A percentile compares a stretch with the other conserved stretches of the same genome.
These are phyloP conservation scores for Antrozous pallidus DNA, from an alignment of 2,797 vertebrate species.

Conservation along the genomic window DNA sequence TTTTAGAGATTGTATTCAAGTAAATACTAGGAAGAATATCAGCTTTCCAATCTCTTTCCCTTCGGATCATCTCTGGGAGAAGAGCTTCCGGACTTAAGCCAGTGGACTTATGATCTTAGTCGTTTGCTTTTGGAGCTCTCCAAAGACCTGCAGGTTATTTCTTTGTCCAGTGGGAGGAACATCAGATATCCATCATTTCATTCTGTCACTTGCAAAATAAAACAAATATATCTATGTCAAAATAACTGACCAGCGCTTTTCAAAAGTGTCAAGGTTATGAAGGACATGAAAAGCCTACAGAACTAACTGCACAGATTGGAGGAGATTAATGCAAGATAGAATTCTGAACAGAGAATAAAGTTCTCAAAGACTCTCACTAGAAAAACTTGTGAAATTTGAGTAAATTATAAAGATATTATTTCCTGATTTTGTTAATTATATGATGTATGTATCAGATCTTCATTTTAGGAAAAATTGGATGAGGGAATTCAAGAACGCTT, in stretches of 20 bases:
- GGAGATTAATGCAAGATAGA: background rate
- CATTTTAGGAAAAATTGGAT: background rate
- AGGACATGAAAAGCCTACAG: background rate
- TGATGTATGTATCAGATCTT: background rate
- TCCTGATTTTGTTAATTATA: background rate
- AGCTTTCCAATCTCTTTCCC: slow-evolving; percentile 42
- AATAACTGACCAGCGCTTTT: background rate
- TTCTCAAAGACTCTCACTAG: background rate
- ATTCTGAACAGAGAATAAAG: background rate
- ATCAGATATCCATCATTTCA: background rate
- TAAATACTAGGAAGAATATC: background rate
- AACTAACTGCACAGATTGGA: background rate
- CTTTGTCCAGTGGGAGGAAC: background rate
- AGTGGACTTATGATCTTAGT: background rate
- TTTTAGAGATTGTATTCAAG: background rate
- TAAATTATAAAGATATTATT: background rate
- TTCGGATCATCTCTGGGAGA: background rate
- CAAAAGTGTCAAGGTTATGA: background rate
- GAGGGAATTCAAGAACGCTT: background rate
- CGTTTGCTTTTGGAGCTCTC: background rate
- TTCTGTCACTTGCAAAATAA: slow-evolving; percentile 31
- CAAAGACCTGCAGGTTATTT: background rate
- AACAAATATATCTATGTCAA: background rate
- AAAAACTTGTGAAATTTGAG: background rate
- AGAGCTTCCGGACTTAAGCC: background rate